These are phyloP conservation scores for Microcebus griseorufus DNA, from an alignment of 2,113 vertebrate species.

Conservation along the genomic window DNA sequence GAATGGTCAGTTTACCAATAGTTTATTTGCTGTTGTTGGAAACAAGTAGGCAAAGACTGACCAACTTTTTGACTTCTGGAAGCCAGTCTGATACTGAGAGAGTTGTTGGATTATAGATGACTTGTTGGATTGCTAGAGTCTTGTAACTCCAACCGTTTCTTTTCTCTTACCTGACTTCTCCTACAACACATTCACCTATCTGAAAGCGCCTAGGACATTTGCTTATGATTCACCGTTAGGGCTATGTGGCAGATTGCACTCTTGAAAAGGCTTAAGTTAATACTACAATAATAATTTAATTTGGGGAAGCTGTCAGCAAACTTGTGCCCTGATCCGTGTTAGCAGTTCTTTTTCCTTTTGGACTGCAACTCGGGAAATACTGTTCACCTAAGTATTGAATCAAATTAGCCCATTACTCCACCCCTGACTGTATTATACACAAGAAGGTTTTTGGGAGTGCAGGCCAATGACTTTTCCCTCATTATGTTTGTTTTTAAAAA, in stretches of 20 bases:
- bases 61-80: background rate
- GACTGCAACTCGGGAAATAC: background rate
- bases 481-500: background rate
- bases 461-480: background rate
- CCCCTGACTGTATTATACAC: background rate
- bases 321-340: background rate
- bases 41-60: background rate
- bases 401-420: background rate
- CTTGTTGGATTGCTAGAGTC: background rate
- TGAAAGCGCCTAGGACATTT: background rate
- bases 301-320: background rate
- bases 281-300: background rate
- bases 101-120: background rate
- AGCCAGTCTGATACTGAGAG: background rate
- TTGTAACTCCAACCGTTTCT: background rate
- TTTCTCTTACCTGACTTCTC: background rate
- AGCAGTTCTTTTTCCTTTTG: background rate
- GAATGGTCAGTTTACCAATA: background rate
- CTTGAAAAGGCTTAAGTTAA: background rate
- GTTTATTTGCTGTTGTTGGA: background rate
- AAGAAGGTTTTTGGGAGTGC: slow-evolving; percentile 20
- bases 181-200: background rate
- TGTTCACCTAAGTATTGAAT: slow-evolving; percentile 1
- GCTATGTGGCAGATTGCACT: background rate
- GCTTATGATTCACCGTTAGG: background rate